Conservation (phyloP, 2,888 invertebrate species). For the Dusona sp. region DNA sequence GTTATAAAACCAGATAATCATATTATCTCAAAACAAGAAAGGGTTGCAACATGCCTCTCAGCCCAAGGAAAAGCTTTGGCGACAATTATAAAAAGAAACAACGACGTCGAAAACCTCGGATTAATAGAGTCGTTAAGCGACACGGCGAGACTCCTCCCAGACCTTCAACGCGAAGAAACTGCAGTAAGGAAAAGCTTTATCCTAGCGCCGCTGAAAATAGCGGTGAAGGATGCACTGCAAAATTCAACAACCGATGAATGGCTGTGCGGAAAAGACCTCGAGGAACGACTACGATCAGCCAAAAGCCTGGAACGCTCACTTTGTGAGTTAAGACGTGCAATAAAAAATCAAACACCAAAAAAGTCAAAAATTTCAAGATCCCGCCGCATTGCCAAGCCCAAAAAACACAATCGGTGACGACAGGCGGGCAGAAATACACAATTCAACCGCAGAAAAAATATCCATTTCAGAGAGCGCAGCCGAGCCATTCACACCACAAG, state of each 20-base stretch:
- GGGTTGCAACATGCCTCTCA: too few species aligned
- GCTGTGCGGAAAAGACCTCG: conserved; percentile 57
- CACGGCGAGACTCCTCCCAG: too few species aligned
- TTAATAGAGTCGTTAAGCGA: too few species aligned
- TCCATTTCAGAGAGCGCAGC: conserved; percentile 1
- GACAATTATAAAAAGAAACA: too few species aligned
- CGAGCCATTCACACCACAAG: conserved; percentile 11
- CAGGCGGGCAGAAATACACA: conserved; percentile 55
- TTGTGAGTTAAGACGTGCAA: conserved; percentile 32
- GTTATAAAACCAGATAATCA: too few species aligned
- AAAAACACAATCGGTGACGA: conserved; percentile 35
- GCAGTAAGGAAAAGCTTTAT: too few species aligned
- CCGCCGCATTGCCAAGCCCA: conserved; percentile 53
- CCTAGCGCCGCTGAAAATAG: too few species aligned
- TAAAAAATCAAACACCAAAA: conserved; percentile 38
- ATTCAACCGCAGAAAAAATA: conserved; percentile 28
- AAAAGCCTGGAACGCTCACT: conserved; percentile 48
- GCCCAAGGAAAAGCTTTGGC: too few species aligned
- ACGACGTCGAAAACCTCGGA: too few species aligned
- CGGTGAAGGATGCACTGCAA: conserved; percentile 47
- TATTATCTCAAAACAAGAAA: too few species aligned
- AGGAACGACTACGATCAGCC: conserved; percentile 50
- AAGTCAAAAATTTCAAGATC: conserved; percentile 63
- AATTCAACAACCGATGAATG: conserved; percentile 46
- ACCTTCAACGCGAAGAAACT: too few species aligned